Evolutionary conservation across 2,113 vertebrate genomes (phyloP).

Genomic region (Cebus imitator): DNA sequence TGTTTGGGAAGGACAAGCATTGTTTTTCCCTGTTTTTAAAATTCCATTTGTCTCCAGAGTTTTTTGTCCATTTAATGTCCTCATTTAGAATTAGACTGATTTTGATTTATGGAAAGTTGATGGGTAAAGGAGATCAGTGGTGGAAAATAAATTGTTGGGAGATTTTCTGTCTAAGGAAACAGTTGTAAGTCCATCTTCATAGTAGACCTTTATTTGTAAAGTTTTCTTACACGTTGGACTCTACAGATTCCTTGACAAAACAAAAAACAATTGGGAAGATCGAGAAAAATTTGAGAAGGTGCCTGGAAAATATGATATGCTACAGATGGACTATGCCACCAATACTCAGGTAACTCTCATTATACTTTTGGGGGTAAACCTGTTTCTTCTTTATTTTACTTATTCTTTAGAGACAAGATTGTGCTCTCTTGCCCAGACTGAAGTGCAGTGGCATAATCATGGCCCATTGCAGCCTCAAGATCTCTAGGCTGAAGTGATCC

Average conservation of each 20-base stretch:
- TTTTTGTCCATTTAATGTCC: neutral
- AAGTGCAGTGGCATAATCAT: too few species aligned
- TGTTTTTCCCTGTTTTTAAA: neutral
- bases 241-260: conserved; percentile 92
- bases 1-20: neutral
- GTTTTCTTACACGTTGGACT: conserved; percentile 17
- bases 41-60: neutral
- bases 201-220: conserved; percentile 21
- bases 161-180: neutral
- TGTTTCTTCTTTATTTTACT: too few species aligned
- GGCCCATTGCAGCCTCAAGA: too few species aligned
- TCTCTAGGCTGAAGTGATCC: too few species aligned
- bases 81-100: conserved; percentile 10
- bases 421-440: too few species aligned
- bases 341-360: conserved; percentile 58
- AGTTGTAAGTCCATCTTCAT: neutral
- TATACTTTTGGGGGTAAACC: neutral
- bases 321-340: conserved; percentile 89
- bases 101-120: neutral
- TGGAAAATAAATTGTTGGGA: neutral
- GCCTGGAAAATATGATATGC: conserved; percentile 91
- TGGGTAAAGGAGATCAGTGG: neutral
- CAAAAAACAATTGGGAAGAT: conserved; percentile 91
- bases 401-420: too few species aligned
- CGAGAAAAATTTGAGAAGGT: conserved; percentile 89